These are phyloP conservation scores for Zaprionus capensis DNA, from an alignment of 1,140 invertebrate species.

Conservation along the genomic window DNA sequence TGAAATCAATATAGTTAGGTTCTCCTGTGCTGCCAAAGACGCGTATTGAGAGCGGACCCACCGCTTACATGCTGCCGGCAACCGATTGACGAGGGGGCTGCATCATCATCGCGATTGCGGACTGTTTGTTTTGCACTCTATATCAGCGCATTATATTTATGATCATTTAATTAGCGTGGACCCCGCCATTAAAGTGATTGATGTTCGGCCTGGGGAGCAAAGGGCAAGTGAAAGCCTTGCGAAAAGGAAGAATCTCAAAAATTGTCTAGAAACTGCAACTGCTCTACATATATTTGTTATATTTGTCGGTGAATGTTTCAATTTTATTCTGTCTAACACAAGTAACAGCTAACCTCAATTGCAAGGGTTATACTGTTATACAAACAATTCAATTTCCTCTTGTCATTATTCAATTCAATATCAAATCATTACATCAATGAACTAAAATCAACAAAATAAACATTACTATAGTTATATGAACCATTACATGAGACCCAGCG, in stretches of 20 bases:
- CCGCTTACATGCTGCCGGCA: slow-evolving; percentile 16
- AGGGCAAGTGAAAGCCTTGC: slow-evolving; percentile 13
- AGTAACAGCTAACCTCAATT: not conserved
- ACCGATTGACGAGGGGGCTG: slow-evolving; percentile 27
- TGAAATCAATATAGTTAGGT: not conserved
- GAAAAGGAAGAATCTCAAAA: slow-evolving; percentile 2
- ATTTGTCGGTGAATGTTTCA: not conserved
- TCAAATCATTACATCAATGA: slow-evolving; percentile 3
- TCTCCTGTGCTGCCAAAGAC: slow-evolving; percentile 15
- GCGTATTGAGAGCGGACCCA: slow-evolving; percentile 1
- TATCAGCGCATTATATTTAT: slow-evolving; percentile 36
- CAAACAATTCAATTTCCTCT: not conserved
- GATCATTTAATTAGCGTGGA: slow-evolving; percentile 55
- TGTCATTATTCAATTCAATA: not conserved
- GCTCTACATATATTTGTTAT: not conserved
- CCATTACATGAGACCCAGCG: not conserved
- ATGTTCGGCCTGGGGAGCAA: slow-evolving; percentile 35
- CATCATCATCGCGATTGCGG: slow-evolving; percentile 37
- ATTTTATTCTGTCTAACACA: not conserved
- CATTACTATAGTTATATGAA: not conserved
- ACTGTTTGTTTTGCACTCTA: slow-evolving; percentile 16
- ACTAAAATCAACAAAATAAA: not conserved
- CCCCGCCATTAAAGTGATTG: slow-evolving; percentile 60
- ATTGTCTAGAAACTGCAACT: slow-evolving; percentile 1
- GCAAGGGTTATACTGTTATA: not conserved